Percentiles rank a stretch among this genome's conserved stretches.
Evolutionary conservation across 2,113 vertebrate genomes (phyloP).

Genomic region (Cyanocitta stelleri): DNA sequence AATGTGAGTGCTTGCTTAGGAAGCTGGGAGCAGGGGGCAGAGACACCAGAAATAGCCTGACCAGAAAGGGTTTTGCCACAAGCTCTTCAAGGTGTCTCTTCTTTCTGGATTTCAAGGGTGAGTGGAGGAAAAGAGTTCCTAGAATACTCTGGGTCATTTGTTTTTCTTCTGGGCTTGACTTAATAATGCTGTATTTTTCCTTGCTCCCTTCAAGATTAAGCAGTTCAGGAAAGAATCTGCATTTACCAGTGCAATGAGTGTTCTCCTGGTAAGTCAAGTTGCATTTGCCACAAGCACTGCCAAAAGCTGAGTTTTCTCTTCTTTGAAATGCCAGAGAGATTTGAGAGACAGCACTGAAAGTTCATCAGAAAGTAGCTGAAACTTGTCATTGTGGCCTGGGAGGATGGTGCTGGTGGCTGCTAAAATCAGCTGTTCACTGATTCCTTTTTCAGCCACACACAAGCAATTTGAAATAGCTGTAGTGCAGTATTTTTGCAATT

Average conservation of each 20-base stretch:
- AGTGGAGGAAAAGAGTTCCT: background rate
- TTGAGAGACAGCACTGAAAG: background rate
- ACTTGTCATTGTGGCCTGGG: background rate
- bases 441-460: background rate
- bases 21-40: background rate
- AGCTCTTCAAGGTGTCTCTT: background rate
- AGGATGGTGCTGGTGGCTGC: background rate
- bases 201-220: background rate
- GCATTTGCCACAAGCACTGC: background rate
- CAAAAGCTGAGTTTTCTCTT: background rate
- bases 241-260: background rate
- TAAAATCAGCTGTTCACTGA: background rate
- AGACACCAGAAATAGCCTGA: background rate
- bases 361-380: background rate
- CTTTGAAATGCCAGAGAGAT: background rate
- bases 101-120: background rate
- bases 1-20: background rate
- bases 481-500: background rate
- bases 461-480: rapidly evolving
- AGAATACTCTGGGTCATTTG: background rate
- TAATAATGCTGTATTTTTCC: background rate
- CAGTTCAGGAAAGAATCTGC: background rate
- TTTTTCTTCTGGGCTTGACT: background rate
- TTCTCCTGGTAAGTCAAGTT: background rate
- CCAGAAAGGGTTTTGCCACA: background rate